phyloP scores from a whole-genome alignment of 2,888 invertebrate species.

The Aporophyla lueneburgensis region DNA sequence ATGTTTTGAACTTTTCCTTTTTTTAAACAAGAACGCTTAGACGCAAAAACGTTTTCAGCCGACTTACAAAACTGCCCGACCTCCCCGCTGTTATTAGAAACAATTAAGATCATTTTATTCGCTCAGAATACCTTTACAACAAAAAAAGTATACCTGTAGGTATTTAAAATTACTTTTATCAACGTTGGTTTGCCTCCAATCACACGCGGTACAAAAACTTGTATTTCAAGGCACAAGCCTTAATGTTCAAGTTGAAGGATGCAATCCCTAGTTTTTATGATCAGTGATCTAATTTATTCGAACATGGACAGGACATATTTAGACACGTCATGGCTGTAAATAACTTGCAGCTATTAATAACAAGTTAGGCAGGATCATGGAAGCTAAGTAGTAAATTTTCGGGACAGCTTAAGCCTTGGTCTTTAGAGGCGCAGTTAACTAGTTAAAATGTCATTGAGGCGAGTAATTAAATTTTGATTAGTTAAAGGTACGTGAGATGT shows the following conservation, averaged over 20 bases:
- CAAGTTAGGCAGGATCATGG: conserved; percentile 33
- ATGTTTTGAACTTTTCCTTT: not conserved
- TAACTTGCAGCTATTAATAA: conserved; percentile 47
- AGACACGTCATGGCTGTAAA: conserved; percentile 47
- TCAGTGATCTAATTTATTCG: conserved; percentile 61
- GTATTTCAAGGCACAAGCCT: conserved; percentile 31
- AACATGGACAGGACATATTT: conserved; percentile 50
- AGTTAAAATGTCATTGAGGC: conserved; percentile 35
- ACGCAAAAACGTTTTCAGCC: not conserved
- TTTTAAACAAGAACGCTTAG: conserved; percentile 1
- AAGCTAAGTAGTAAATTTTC: conserved; percentile 11
- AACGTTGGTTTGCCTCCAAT: conserved; percentile 51
- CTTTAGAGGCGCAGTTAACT: conserved; percentile 16
- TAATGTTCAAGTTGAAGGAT: conserved; percentile 56
- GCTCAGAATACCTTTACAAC: conserved; percentile 20
- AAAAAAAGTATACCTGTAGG: conserved; percentile 41
- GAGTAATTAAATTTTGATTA: conserved; percentile 21
- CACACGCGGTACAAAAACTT: conserved; percentile 55
- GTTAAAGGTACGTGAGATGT: not conserved
- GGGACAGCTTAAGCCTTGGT: conserved; percentile 19
- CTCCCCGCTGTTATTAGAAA: conserved; percentile 36
- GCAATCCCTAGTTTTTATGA: conserved; percentile 60
- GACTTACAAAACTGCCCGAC: not conserved
- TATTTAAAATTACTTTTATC: conserved; percentile 58
- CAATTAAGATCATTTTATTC: conserved; percentile 42